phyloP scores from a whole-genome alignment of 2,113 vertebrate species.

The Oxyruncus cristatus region DNA sequence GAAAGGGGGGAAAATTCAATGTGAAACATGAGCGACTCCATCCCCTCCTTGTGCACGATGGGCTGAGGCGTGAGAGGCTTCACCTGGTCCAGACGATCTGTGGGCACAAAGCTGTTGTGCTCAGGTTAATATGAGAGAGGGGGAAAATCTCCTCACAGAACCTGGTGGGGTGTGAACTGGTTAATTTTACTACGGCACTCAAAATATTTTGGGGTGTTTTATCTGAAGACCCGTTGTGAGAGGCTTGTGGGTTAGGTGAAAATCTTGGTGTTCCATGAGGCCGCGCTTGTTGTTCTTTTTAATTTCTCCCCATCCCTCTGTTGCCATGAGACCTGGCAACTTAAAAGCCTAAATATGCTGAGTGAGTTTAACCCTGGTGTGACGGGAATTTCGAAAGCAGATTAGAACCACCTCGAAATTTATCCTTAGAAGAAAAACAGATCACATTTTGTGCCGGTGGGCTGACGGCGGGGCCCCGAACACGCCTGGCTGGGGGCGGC shows the following conservation, averaged over 20 bases:
- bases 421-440: neutral
- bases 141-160: neutral
- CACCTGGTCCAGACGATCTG: rapidly evolving
- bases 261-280: neutral
- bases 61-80: neutral
- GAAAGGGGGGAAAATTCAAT: rapidly evolving
- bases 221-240: rapidly evolving
- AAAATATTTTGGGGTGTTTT: neutral
- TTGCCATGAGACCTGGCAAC: constrained; percentile 14
- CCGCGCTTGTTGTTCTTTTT: neutral
- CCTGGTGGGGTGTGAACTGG: rapidly evolving
- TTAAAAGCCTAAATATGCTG: neutral
- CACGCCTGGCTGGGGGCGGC: rapidly evolving
- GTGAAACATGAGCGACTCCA: rapidly evolving
- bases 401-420: neutral
- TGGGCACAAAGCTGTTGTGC: neutral
- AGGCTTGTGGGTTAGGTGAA: neutral
- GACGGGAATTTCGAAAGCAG: neutral
- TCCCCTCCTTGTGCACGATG: rapidly evolving
- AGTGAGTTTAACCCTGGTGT: neutral
- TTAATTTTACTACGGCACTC: neutral
- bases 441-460: neutral
- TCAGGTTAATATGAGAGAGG: neutral
- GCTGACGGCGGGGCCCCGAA: rapidly evolving
- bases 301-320: neutral